phyloP scores from a whole-genome alignment of 2,113 vertebrate species.

The Dolichallabes microphthalmus region DNA sequence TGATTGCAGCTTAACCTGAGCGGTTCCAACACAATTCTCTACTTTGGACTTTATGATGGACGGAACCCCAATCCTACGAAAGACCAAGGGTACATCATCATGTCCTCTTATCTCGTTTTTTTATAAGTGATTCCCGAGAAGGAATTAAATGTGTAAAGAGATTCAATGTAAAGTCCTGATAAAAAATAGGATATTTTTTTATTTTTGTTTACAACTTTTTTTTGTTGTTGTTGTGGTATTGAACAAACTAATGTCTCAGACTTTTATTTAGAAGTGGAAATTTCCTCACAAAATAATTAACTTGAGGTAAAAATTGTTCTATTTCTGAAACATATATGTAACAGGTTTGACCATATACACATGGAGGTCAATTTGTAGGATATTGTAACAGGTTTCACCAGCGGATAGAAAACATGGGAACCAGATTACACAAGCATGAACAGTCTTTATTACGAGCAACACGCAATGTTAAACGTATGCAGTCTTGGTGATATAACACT shows the following conservation, averaged over 20 bases:
- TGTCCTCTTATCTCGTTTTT: conserved; percentile 77
- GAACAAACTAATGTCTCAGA: background rate
- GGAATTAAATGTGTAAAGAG: conserved; percentile 9
- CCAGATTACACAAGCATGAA: no score
- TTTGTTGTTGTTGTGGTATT: background rate
- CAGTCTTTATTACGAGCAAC: no score
- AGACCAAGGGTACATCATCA: conserved; percentile 72
- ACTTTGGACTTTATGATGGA: conserved; percentile 72
- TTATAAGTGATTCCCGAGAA: conserved; percentile 63
- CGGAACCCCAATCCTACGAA: conserved; percentile 68
- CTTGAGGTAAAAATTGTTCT: no score
- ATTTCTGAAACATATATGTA: no score
- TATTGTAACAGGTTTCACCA: no score
- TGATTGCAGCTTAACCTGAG: conserved; percentile 65
- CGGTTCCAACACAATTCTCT: conserved; percentile 66
- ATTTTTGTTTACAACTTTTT: background rate
- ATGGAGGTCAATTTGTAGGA: no score
- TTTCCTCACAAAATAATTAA: no score
- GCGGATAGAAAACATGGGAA: no score
- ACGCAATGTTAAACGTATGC: no score
- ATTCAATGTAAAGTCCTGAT: background rate
- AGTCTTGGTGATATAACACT: no score
- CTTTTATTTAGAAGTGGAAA: no score
- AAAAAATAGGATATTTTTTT: background rate
- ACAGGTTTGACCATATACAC: no score